A percentile compares a stretch with the other conserved stretches of the same genome.
These are phyloP conservation scores for Ceryle rudis DNA, from an alignment of 2,797 vertebrate genomes.

Conservation along the genomic window DNA sequence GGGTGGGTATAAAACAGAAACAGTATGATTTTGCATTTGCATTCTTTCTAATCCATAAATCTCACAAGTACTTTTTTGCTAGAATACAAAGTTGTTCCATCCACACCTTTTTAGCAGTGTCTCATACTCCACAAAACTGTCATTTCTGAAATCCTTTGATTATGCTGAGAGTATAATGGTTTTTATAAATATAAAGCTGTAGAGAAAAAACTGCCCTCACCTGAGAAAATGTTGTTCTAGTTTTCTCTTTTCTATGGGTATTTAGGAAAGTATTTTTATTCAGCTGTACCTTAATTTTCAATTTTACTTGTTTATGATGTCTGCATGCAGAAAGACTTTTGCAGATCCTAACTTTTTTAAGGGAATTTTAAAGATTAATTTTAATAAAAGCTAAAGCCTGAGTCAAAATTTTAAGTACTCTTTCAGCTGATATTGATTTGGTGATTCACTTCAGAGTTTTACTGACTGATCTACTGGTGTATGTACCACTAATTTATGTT, in stretches of 20 bases:
- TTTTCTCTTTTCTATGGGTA: neutral
- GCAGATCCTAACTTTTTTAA: neutral
- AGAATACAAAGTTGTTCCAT: neutral
- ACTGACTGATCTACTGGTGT: neutral
- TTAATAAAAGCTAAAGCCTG: neutral
- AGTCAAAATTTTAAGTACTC: neutral
- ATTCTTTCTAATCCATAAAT: conserved; percentile 48
- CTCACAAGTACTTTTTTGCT: conserved; percentile 18
- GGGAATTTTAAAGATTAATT: neutral
- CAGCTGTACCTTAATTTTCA: neutral
- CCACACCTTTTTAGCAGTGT: neutral
- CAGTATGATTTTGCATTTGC: conserved; percentile 29
- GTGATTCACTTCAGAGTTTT: neutral
- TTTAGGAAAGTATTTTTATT: neutral
- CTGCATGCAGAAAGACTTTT: neutral
- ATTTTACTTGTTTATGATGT: neutral
- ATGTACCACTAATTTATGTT: neutral
- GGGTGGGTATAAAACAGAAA: conserved; percentile 22
- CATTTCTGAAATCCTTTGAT: neutral
- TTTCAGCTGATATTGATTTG: neutral
- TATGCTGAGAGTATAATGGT: neutral
- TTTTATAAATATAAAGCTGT: neutral
- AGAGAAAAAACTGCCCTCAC: neutral
- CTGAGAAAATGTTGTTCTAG: neutral
- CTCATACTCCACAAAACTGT: neutral